These are phyloP conservation scores for Apamea crenata DNA, from an alignment of 2,888 invertebrate species.

Conservation along the genomic window DNA sequence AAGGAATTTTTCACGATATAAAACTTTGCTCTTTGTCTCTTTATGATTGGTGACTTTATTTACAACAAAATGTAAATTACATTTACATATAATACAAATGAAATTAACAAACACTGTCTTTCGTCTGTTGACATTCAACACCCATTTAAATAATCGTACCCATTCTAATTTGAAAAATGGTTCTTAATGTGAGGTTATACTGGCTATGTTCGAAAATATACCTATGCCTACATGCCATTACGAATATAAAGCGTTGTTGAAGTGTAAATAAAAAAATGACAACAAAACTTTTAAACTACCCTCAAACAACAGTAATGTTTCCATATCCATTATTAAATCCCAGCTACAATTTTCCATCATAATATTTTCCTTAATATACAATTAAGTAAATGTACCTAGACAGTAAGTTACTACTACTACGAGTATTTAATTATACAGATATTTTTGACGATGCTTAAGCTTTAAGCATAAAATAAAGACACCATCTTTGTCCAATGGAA, in stretches of 20 bases:
- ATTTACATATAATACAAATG: neutral
- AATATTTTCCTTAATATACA: neutral
- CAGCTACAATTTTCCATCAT: neutral
- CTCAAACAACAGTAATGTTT: conserved; percentile 16
- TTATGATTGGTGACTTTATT: conserved; percentile 30
- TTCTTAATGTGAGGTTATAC: neutral
- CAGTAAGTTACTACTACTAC: neutral
- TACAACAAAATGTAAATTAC: neutral
- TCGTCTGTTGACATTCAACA: neutral
- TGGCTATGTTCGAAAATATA: neutral
- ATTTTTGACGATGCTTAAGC: neutral
- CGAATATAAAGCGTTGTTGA: neutral
- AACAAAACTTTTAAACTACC: conserved; percentile 27
- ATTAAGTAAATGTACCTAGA: neutral
- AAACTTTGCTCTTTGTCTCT: conserved; percentile 61
- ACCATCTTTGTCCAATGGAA: conserved; percentile 55
- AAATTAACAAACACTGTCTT: conserved; percentile 17
- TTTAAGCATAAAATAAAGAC: conserved; percentile 27
- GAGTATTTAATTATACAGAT: neutral
- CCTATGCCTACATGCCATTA: neutral
- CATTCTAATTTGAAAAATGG: neutral
- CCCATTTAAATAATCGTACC: conserved; percentile 5
- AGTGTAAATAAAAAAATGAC: neutral
- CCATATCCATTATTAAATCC: neutral
- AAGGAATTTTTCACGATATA: conserved; percentile 67